Evolutionary conservation across 2,113 vertebrate species (phyloP).

Genomic region (Benitochromis conjunctus): DNA sequence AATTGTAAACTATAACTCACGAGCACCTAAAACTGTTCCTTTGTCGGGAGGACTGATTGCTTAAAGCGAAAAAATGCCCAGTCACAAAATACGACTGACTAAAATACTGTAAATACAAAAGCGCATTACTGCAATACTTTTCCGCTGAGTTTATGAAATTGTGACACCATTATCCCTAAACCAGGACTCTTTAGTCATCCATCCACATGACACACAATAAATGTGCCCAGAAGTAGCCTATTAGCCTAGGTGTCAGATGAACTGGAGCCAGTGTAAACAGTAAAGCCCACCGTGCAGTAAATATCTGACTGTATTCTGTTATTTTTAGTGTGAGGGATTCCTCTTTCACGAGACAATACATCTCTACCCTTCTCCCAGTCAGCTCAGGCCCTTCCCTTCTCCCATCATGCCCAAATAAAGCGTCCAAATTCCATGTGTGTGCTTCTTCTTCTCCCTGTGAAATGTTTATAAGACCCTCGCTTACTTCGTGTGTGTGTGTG

Average conservation of each 20-base stretch:
- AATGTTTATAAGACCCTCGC: constrained; percentile 72
- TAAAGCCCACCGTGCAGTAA: background rate
- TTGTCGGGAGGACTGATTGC: background rate
- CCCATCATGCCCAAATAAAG: constrained; percentile 83
- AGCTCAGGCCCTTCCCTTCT: constrained; percentile 21
- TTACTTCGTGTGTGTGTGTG: constrained; percentile 2
- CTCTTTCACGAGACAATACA: constrained; percentile 32
- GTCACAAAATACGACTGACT: background rate
- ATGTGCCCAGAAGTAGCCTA: background rate
- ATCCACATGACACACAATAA: background rate
- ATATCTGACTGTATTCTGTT: constrained; percentile 15
- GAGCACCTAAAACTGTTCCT: background rate
- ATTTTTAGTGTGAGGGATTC: constrained; percentile 55
- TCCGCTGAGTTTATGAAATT: background rate
- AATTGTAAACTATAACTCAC: background rate
- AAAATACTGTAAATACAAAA: background rate
- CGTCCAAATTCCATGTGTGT: constrained; percentile 69
- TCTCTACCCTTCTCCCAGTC: constrained; percentile 10
- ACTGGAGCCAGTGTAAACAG: constrained; percentile 1
- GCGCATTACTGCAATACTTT: background rate
- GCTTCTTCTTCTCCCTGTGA: constrained; percentile 61
- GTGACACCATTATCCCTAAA: background rate
- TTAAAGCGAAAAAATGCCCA: background rate
- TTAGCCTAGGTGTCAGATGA: background rate
- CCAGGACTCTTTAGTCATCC: background rate